Percentiles rank a stretch among this genome's conserved stretches.
Conservation (phyloP, 1,140 invertebrate genomes). For the Ylistrum balloti region DNA sequence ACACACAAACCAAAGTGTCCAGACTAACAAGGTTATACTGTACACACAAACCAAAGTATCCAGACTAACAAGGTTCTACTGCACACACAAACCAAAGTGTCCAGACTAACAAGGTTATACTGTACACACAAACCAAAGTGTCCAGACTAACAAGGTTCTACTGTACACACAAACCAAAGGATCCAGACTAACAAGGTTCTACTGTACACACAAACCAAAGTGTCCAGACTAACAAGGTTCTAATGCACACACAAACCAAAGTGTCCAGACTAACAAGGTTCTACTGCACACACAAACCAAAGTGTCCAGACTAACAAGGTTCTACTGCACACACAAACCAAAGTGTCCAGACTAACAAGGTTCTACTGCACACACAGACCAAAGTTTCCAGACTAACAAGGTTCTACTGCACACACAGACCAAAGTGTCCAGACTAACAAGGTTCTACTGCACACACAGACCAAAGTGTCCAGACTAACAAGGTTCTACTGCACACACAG, state of each 20-base stretch:
- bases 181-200: neutral
- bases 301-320: neutral
- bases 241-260: neutral
- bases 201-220: constrained; percentile 7
- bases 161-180: neutral
- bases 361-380: too few species aligned
- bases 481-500: neutral
- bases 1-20: neutral
- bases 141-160: neutral
- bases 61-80: neutral
- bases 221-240: neutral
- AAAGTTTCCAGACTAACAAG: too few species aligned
- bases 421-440: neutral
- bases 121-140: neutral
- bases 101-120: neutral
- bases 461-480: neutral
- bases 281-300: neutral
- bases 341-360: too few species aligned
- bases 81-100: neutral
- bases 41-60: neutral
- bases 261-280: neutral
- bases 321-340: too few species aligned
- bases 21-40: neutral
- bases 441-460: neutral
- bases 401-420: too few species aligned